Base-by-base conservation (phyloP, 2,797 vertebrate genomes). In the Pitangus sulphuratus region DNA sequence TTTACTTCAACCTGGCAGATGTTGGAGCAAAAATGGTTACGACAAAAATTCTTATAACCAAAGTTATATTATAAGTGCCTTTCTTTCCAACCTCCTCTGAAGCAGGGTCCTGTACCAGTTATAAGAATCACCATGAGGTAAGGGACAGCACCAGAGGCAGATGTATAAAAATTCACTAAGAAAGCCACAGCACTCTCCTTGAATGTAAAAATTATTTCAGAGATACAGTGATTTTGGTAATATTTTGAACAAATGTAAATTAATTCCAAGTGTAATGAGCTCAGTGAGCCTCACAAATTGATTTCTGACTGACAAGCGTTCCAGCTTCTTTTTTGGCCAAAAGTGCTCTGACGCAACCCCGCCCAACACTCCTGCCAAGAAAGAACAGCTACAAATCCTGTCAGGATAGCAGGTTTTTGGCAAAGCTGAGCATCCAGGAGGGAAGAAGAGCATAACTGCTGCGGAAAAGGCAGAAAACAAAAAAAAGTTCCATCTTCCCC, bases 271-370 rank as follows among this genome's bases (percentile, higher is more conserved):
- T 35, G 66, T 74, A 85, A 91, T 35, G 88, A 94, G 53, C 31
- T 72, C 39, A 1, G 22, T 2, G 13, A 94, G 69, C 22, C 17
- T 85, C 45, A 18, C 0, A 5, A 70, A 75, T 15, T 86, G 69
- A 95, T 72, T 91, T 90, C 74, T 56, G 87, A 91, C 87, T 79
- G 76, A 88, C 83, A 93, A 92, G 37, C 0, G 0, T 68, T 94
- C 56, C 85, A 94, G 94, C 91, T 93, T 96, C 94, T 74, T 91
- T 96, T 95, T 93, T 95, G 92, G 91, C 84, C 85, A 84, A 57
- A 86, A 88, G 47, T 31, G 66, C 48, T 91, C 76, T 91, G 92
- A 95, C 4, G 37, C 56, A 96, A 60, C 85, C 76, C 79, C 92
- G 82, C 84, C 71, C 65, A 85, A 62, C 12, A 8, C 48, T 86